Conservation (phyloP, 2,113 vertebrate genomes). For the Onychorhynchus coronatus region DNA sequence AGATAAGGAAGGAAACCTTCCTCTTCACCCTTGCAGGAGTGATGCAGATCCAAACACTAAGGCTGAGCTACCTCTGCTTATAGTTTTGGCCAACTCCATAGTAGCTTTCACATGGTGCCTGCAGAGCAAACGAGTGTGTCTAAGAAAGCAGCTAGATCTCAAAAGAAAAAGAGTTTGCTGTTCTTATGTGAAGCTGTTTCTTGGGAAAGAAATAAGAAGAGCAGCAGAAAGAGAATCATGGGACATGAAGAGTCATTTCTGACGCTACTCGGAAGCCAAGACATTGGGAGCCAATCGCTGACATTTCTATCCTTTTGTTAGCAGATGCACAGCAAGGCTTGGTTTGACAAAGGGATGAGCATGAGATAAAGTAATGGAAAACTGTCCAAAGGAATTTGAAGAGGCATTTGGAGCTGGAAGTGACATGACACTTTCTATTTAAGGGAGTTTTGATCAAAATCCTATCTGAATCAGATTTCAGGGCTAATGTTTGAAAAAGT, state of each 20-base stretch:
- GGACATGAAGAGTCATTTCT: background rate
- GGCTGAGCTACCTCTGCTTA: background rate
- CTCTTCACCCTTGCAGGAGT: background rate
- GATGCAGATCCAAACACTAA: accelerated
- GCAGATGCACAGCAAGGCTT: background rate
- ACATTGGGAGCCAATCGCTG: background rate
- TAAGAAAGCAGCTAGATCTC: background rate
- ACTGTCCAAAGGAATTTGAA: background rate
- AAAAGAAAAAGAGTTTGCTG: background rate
- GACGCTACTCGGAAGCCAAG: background rate
- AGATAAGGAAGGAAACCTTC: slow-evolving; percentile 4
- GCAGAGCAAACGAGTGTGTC: background rate
- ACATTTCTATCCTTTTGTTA: background rate
- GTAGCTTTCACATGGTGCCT: background rate
- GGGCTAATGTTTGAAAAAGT: background rate
- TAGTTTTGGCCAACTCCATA: background rate
- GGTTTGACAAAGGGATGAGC: background rate
- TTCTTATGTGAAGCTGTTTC: background rate
- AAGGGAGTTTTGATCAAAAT: background rate
- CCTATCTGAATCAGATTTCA: background rate
- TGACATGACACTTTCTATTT: background rate
- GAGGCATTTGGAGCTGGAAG: background rate
- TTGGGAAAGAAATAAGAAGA: background rate
- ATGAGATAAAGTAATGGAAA: background rate
- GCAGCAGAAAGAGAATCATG: background rate